Evolutionary conservation across 2,113 vertebrate genomes (phyloP), one percentile per base, ranked within the genome.

Genomic region (Mastomys natalensis): DNA sequence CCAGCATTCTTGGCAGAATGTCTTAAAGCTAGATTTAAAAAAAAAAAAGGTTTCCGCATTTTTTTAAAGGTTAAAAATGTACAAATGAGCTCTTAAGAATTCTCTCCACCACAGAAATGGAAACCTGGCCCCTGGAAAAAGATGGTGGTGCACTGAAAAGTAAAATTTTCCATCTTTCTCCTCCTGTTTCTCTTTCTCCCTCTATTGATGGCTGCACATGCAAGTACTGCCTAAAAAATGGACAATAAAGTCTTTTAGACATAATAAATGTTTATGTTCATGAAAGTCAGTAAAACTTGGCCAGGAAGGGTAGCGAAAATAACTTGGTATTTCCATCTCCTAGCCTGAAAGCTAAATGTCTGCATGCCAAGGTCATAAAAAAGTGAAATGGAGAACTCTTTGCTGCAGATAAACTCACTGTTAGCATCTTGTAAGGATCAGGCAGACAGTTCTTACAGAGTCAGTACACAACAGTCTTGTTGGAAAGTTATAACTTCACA

Each of bases 291-390:
- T 93, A 89, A 55, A 68, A 76, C 55, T 96, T 91, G 55, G 37
- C 58, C 72, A 80, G 82, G 31, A 97, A 64, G 76, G 51, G 51
- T 89, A 89, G 93, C 92, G 45, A 86, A 93, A 94, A 84, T 81
- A 93, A 60, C 21, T 88, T 90, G 51, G 51, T 51, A 51, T 51
- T 51, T 51, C n/a, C 74, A 64, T 89, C 89, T 15, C 37, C 40
- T 70, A 87, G 29, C 74, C 78, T 60, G 80, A 60, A 88, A 64
- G 51, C 34, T 82, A 51, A 77, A 51, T 40, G 37, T 45, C 58
- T 88, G n/a, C 53, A 8, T 66, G 11, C 74, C 74, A 43, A 48
- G 81, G 60, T 55, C 7, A 1, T 82, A 89, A 88, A 62, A 91
- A 89, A 86, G 11, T 58, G 72, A 93, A 87, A n/a, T 58, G 8